A percentile compares a stretch with the other conserved stretches of the same genome.
Conservation (phyloP, 2,797 vertebrate genomes). For the Cyprinodon diabolis region DNA sequence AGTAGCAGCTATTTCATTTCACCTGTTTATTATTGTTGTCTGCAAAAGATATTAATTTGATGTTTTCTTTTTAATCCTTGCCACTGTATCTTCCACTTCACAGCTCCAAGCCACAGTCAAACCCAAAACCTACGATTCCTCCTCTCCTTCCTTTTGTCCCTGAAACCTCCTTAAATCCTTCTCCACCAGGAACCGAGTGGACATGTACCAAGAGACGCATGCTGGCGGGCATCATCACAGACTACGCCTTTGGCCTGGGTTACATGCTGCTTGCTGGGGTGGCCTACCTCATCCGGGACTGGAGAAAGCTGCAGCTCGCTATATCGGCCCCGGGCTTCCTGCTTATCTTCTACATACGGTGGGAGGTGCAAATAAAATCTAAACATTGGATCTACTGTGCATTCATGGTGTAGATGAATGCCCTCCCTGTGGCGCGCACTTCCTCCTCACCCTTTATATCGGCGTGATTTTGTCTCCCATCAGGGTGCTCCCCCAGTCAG, state of each 20-base stretch:
- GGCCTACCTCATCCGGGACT: slow-evolving; percentile 84
- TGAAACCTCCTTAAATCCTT: slow-evolving; percentile 19
- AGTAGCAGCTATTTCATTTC: neutral
- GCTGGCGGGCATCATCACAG: slow-evolving; percentile 77
- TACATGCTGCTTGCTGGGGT: slow-evolving; percentile 85
- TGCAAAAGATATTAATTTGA: neutral
- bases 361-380: slow-evolving; percentile 24
- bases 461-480: slow-evolving; percentile 8
- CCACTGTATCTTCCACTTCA: slow-evolving; percentile 20
- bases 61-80: slow-evolving; percentile 29
- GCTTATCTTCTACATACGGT: slow-evolving; percentile 85
- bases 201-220: slow-evolving; percentile 82
- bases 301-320: slow-evolving; percentile 85
- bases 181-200: slow-evolving; percentile 85
- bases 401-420: slow-evolving; percentile 21
- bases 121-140: slow-evolving; percentile 12
- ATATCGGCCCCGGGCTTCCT: slow-evolving; percentile 78
- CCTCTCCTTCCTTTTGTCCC: slow-evolving; percentile 13
- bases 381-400: slow-evolving; percentile 27
- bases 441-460: slow-evolving; percentile 6
- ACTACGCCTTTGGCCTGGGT: slow-evolving; percentile 81
- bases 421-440: slow-evolving; percentile 18
- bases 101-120: slow-evolving; percentile 25
- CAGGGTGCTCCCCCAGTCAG: slow-evolving; percentile 71
- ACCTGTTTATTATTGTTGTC: neutral